Evolutionary conservation across 2,797 vertebrate genomes (phyloP).

Genomic region (Chlorospingus flavigularis): DNA sequence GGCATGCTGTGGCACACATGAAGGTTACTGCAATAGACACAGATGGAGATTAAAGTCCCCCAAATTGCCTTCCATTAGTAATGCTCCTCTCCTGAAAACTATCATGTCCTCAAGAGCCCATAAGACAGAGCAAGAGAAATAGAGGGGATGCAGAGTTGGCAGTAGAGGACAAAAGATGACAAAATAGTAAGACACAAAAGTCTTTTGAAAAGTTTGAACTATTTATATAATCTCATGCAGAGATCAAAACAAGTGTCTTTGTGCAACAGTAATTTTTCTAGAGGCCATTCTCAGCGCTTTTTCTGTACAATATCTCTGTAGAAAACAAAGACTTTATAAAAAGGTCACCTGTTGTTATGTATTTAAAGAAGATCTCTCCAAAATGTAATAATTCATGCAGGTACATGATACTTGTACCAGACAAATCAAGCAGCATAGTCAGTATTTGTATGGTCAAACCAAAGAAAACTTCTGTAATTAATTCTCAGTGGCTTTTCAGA

Average conservation of each 20-base stretch:
- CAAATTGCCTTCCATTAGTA: neutral
- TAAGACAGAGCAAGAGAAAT: neutral
- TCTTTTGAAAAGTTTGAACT: neutral
- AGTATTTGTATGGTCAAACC: neutral
- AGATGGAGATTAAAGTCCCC: neutral
- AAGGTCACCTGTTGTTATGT: neutral
- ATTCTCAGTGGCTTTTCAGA: conserved; percentile 1
- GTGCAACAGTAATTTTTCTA: neutral
- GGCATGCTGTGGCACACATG: neutral
- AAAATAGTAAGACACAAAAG: neutral
- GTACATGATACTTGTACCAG: neutral
- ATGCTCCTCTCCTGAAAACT: neutral
- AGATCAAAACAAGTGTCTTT: neutral
- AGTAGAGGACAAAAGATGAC: neutral
- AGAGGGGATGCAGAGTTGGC: neutral
- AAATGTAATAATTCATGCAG: neutral
- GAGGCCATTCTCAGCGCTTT: neutral
- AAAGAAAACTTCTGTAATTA: neutral
- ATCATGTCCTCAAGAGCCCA: neutral
- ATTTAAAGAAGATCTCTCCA: neutral
- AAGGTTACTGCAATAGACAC: neutral
- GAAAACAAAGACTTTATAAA: neutral
- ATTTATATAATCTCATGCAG: neutral
- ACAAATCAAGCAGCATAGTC: neutral
- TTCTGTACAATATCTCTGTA: neutral